Percentiles rank a stretch among this genome's conserved stretches.
These are phyloP conservation scores for Nebria salina DNA, from an alignment of 2,888 invertebrate genomes.

Conservation along the genomic window DNA sequence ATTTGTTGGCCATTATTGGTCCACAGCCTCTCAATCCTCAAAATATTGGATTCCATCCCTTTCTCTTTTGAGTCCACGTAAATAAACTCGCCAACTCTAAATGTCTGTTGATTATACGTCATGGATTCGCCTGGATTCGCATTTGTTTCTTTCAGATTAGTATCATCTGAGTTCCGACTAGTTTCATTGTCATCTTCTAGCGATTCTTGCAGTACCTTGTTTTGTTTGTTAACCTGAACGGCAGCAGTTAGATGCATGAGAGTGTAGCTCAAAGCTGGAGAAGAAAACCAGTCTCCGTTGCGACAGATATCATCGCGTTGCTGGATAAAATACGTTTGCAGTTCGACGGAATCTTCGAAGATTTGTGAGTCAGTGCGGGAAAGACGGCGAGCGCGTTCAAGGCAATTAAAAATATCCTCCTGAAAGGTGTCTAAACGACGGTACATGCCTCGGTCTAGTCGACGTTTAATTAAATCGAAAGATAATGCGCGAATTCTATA, in stretches of 20 bases:
- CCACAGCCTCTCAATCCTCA: constrained; percentile 90
- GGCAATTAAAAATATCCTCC: constrained; percentile 93
- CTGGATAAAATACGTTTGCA: constrained; percentile 90
- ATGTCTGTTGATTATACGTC: constrained; percentile 80
- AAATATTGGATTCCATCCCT: constrained; percentile 77
- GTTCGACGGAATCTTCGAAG: constrained; percentile 94
- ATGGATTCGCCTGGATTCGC: constrained; percentile 67
- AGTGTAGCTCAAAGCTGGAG: constrained; percentile 87
- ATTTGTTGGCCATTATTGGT: constrained; percentile 85
- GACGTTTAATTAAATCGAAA: constrained; percentile 90
- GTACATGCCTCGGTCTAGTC: constrained; percentile 92
- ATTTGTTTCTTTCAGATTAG: constrained; percentile 56
- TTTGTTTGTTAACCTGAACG: constrained; percentile 79
- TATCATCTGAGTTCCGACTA: constrained; percentile 64
- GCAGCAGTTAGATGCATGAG: constrained; percentile 78
- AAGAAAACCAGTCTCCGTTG: constrained; percentile 80
- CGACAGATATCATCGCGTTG: constrained; percentile 78
- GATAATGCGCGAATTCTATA: constrained; percentile 83
- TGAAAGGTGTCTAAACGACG: constrained; percentile 94
- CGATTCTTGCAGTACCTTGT: constrained; percentile 80
- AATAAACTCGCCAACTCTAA: constrained; percentile 89
- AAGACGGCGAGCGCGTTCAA: constrained; percentile 87
- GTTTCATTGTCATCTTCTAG: constrained; percentile 79
- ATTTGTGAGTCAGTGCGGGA: constrained; percentile 93
- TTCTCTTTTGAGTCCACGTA: constrained; percentile 79